These are phyloP conservation scores for Oreochromis aureus DNA, from an alignment of 2,113 vertebrate genomes.

Conservation along the genomic window DNA sequence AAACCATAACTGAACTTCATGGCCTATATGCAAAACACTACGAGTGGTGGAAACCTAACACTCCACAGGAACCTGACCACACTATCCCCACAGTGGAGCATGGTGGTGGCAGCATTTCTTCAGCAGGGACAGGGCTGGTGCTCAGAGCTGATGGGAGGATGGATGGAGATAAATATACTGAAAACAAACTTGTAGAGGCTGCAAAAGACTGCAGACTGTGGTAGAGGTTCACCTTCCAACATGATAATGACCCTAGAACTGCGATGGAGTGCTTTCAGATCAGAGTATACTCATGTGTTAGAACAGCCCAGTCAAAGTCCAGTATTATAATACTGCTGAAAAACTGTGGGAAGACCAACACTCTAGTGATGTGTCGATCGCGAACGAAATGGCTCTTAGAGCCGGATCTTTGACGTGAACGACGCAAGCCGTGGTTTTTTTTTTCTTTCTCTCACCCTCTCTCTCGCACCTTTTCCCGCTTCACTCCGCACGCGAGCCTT, in stretches of 20 bases:
- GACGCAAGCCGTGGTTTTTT: too few relatives aligned
- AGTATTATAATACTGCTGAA: neutral
- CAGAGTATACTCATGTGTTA: too few relatives aligned
- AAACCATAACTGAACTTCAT: neutral
- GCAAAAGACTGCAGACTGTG: neutral
- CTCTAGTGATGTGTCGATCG: too few relatives aligned
- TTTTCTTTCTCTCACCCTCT: too few relatives aligned
- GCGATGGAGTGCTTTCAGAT: neutral
- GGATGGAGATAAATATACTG: neutral
- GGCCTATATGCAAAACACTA: too few relatives aligned
- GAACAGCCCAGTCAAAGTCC: rapidly evolving
- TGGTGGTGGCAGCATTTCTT: neutral
- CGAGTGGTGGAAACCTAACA: too few relatives aligned
- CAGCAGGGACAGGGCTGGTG: neutral
- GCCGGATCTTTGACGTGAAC: too few relatives aligned
- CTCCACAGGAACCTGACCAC: too few relatives aligned
- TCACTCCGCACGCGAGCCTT: too few relatives aligned
- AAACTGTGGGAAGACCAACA: neutral
- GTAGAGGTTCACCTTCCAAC: neutral
- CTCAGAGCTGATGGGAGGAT: neutral
- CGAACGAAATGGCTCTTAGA: too few relatives aligned
- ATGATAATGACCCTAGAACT: neutral
- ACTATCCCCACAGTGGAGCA: neutral
- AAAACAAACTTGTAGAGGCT: neutral
- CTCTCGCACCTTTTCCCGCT: too few relatives aligned